Percentiles rank a stretch among this genome's conserved stretches.
Evolutionary conservation across 2,888 invertebrate species (phyloP).

Genomic region (Drosophila meridionalis): DNA sequence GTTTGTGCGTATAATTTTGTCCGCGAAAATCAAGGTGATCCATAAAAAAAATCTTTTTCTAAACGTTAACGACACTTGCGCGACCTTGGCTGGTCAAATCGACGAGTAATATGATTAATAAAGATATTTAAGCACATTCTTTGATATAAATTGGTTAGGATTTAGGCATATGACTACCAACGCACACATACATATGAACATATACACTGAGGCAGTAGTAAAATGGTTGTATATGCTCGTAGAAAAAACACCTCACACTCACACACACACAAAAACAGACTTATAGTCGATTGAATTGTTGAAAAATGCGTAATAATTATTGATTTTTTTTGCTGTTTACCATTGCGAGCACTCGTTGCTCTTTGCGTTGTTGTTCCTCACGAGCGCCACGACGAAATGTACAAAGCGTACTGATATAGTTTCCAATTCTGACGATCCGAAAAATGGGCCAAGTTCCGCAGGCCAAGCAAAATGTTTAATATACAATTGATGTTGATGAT

Average conservation of each 20-base stretch:
- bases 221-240: slow-evolving; percentile 11
- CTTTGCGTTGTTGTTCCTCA: slow-evolving; percentile 72
- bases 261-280: slow-evolving; percentile 24
- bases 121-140: slow-evolving; percentile 28
- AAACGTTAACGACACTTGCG: slow-evolving; percentile 40
- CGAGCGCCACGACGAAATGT: slow-evolving; percentile 84
- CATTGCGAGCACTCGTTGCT: slow-evolving; percentile 80
- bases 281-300: slow-evolving; percentile 30
- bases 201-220: slow-evolving; percentile 22
- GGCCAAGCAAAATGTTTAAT: slow-evolving; percentile 58
- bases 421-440: slow-evolving; percentile 77
- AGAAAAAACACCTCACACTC: slow-evolving; percentile 21
- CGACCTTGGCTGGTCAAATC: slow-evolving; percentile 69
- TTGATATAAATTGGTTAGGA: slow-evolving; percentile 11
- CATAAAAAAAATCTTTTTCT: slow-evolving; percentile 59
- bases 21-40: slow-evolving; percentile 77
- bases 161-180: slow-evolving; percentile 6
- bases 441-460: slow-evolving; percentile 69
- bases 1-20: slow-evolving; percentile 40
- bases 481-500: slow-evolving; percentile 60
- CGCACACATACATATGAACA: neutral
- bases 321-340: slow-evolving; percentile 78
- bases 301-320: slow-evolving; percentile 48
- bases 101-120: slow-evolving; percentile 11
- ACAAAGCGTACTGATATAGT: slow-evolving; percentile 82